Evolutionary conservation across 2,888 invertebrate species (phyloP).

Genomic region (Drosophila formosana): DNA sequence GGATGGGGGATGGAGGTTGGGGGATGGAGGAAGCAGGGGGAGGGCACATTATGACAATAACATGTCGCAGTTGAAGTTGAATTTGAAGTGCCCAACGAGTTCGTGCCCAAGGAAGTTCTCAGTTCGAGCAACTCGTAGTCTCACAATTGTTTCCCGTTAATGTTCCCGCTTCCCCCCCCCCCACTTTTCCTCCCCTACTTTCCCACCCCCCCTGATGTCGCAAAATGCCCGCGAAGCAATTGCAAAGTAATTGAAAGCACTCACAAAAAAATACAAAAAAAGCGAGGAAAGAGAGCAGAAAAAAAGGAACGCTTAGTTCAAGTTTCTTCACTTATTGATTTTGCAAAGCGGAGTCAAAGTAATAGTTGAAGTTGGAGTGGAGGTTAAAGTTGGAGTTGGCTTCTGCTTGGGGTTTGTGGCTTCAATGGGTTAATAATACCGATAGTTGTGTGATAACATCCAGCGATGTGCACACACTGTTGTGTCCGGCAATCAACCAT

Average conservation of each 20-base stretch:
- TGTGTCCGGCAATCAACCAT: conserved; percentile 16
- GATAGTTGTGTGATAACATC: conserved; percentile 17
- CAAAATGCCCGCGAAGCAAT: conserved; percentile 39
- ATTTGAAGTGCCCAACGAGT: conserved; percentile 48
- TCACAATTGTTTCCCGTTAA: conserved; percentile 46
- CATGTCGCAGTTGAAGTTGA: conserved; percentile 71
- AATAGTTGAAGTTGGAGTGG: conserved; percentile 13
- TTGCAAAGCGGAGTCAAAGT: conserved; percentile 24
- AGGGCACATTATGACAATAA: conserved; percentile 73
- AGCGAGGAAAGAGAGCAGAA: neutral
- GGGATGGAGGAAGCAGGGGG: no score
- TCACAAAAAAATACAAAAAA: conserved; percentile 26
- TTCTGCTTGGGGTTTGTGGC: neutral
- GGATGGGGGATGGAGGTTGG: no score
- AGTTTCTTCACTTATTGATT: conserved; percentile 55
- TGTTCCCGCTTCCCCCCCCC: conserved; percentile 16
- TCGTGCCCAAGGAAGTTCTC: conserved; percentile 54
- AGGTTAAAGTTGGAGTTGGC: conserved; percentile 2
- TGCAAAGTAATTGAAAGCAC: conserved; percentile 75
- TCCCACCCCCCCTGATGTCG: neutral
- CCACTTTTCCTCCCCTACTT: neutral
- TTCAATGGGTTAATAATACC: conserved; percentile 30
- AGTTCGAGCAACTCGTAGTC: conserved; percentile 21
- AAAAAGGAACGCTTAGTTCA: conserved; percentile 28
- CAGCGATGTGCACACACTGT: conserved; percentile 5